Evolutionary conservation across 2,888 invertebrate species (phyloP).

Genomic region (Sphinx pinastri): DNA sequence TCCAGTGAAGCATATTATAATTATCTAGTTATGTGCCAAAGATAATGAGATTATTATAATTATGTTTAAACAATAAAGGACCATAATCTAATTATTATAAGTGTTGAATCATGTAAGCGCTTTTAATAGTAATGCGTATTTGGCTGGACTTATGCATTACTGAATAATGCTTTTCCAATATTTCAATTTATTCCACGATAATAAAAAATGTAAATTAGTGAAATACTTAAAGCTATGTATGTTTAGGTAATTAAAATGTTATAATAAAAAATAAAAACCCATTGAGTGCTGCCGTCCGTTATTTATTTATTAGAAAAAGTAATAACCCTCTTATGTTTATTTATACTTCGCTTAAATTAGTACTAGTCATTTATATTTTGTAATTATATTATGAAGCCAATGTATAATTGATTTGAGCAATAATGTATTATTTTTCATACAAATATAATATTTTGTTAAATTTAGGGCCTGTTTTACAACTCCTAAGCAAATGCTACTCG

Average conservation of each 20-base stretch:
- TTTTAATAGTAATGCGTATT: conserved; percentile 50
- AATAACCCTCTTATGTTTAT: too few relatives aligned
- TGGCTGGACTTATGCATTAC: conserved; percentile 62
- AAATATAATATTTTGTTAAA: too few relatives aligned
- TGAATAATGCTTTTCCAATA: background rate
- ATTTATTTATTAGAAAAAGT: background rate
- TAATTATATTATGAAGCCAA: too few relatives aligned
- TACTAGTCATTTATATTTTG: too few relatives aligned
- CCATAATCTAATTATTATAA: conserved; percentile 41
- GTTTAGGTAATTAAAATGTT: background rate
- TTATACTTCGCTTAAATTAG: too few relatives aligned
- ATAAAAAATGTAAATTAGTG: conserved; percentile 4
- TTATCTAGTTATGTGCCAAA: conserved; percentile 44
- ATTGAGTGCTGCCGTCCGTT: background rate
- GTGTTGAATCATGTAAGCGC: conserved; percentile 27
- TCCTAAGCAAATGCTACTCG: too few relatives aligned
- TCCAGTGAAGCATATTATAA: conserved; percentile 42
- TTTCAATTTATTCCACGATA: conserved; percentile 2
- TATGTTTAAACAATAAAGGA: conserved; percentile 40
- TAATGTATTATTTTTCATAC: too few relatives aligned
- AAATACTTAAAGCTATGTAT: background rate
- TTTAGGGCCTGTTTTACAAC: too few relatives aligned
- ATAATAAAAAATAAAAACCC: background rate
- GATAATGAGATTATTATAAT: conserved; percentile 35
- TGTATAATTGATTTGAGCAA: too few relatives aligned